Evolutionary conservation across 2,113 vertebrate genomes (phyloP), one percentile per base, ranked within the genome.

Genomic region (Redunca redunca): DNA sequence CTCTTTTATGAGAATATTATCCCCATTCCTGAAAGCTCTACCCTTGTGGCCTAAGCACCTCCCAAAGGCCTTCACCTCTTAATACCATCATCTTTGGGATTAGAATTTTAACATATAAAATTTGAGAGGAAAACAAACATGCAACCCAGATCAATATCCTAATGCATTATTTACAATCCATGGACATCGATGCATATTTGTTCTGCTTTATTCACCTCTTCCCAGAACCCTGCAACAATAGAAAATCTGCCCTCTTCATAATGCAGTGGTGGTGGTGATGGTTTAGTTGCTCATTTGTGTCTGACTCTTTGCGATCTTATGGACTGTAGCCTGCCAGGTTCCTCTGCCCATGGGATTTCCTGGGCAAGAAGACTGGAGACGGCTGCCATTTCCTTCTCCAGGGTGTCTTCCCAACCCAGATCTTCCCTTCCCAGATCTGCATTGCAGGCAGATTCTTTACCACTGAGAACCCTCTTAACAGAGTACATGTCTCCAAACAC

Each of bases 231-330:
- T 6, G 5, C 5, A 55, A 57, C 55, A 78, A 46, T 21, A 58
- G 60, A n/a, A 94, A 40, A 53, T 25, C n/a, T 33, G 52, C 48
- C 11, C 78, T 62, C 28, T 88, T 91, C 21, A 15, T 23, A 52
- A 43, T n/a, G 23, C 19, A 78, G 7, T 33, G 36, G 71, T 43
- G 12, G 12, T 74, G 71, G 67, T 77, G 36, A 21, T 43, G 71
- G 11, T 26, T 43, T 77, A 26, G 12, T 77, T 77, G 71, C 12
- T 77, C 36, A 26, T 43, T 77, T 25, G 71, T 77, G 71, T 77
- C 40, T 0, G 0, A 43, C 23, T 74, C 71, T 67, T 62, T 14
- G 3, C 0, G 0, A 43, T 43, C 23, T 43, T 25, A 74, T 26
- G 36, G 36, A 43, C 71, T 77, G 23, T 77, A 77, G 71, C 71